Percentiles rank a stretch among this genome's conserved stretches.
phyloP scores from a whole-genome alignment of 92 coral and sea anemone genomes.

The Palythoa grandiflora region DNA sequence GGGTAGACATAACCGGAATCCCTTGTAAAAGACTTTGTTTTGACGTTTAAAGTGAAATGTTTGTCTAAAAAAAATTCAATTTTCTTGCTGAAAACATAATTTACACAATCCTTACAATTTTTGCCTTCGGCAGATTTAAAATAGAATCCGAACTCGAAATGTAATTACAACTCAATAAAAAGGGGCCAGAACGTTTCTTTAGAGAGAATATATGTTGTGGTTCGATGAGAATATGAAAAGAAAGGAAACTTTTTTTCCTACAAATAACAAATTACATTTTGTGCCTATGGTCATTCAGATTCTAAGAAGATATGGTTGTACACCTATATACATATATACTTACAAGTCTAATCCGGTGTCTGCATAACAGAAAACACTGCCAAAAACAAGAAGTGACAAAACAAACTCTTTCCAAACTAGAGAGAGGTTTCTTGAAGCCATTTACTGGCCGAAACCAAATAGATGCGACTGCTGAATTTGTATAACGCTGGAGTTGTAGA shows the following conservation, averaged over 20 bases:
- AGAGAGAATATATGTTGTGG: neutral
- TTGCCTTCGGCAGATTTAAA: neutral
- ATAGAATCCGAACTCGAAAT: neutral
- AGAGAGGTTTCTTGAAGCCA: conserved; percentile 7
- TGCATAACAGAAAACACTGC: conserved; percentile 1
- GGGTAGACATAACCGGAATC: neutral
- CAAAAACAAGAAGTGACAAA: conserved; percentile 23
- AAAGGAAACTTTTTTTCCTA: neutral
- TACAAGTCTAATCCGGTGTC: conserved; percentile 37
- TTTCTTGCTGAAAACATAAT: neutral
- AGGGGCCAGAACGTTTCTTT: neutral
- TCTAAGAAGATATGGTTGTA: neutral
- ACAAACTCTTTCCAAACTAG: neutral
- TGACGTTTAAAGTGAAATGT: neutral
- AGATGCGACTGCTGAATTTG: neutral
- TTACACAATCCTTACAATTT: neutral
- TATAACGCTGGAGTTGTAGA: neutral
- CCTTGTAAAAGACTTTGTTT: neutral
- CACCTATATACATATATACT: neutral
- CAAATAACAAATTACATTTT: neutral
- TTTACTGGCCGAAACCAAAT: neutral
- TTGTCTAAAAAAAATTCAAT: neutral
- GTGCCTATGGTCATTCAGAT: neutral
- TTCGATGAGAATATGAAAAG: neutral
- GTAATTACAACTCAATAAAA: neutral